A percentile compares a stretch with the other conserved stretches of the same genome.
phyloP scores from a whole-genome alignment of 2,113 vertebrate genomes.

The Cavia aperea region DNA sequence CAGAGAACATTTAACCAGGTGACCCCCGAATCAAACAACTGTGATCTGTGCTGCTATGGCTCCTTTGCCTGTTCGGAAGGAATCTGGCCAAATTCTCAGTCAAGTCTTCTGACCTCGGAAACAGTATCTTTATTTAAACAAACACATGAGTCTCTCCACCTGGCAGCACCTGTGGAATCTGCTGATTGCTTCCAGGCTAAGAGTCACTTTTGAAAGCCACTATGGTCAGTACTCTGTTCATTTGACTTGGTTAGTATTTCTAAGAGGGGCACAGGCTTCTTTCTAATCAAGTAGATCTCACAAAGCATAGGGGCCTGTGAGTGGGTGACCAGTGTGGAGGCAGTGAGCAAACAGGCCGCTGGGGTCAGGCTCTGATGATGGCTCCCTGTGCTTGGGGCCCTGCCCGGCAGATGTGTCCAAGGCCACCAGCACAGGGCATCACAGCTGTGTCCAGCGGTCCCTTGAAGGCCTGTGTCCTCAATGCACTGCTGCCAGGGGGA shows the following conservation, averaged over 20 bases:
- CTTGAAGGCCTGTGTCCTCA: fast-evolving
- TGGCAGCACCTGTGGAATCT: not conserved
- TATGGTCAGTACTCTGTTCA: not conserved
- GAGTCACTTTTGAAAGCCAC: not conserved
- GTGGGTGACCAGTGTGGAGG: not conserved
- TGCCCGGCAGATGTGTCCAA: not conserved
- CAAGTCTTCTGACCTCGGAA: not conserved
- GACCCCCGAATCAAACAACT: not conserved
- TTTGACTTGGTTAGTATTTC: not conserved
- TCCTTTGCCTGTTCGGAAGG: not conserved
- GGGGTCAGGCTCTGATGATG: fast-evolving
- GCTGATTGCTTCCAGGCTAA: not conserved
- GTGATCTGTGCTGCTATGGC: fast-evolving
- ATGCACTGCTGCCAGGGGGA: fast-evolving
- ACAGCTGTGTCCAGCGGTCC: fast-evolving
- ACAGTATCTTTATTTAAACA: not conserved
- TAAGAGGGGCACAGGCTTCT: not conserved
- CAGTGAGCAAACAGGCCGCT: fast-evolving
- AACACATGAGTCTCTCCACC: too few species aligned
- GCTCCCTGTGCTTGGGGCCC: fast-evolving
- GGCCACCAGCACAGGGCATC: too few species aligned
- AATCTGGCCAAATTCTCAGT: not conserved
- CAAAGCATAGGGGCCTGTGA: not conserved
- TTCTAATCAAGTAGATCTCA: not conserved
- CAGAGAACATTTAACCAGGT: not conserved